A percentile compares a stretch with the other conserved stretches of the same genome.
These are phyloP conservation scores for Perdix hodgsoniae DNA, from an alignment of 2,797 vertebrate species.

Conservation along the genomic window DNA sequence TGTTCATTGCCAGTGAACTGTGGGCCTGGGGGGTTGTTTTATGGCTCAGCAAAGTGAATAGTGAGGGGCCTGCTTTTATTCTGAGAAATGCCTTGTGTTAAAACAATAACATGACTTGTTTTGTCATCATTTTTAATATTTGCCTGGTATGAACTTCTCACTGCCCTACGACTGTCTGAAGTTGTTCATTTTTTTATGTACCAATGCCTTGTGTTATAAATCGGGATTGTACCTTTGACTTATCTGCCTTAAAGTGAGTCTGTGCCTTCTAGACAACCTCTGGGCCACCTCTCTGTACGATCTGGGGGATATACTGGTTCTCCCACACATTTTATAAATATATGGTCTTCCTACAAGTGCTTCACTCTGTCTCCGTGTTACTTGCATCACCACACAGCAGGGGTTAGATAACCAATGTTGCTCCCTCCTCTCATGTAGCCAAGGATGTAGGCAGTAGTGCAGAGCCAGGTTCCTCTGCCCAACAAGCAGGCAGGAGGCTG, in stretches of 20 bases:
- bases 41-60: neutral
- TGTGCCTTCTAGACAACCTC: constrained; percentile 74
- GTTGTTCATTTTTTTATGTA: neutral
- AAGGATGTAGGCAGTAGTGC: neutral
- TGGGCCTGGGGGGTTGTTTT: neutral
- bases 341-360: constrained; percentile 48
- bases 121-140: neutral
- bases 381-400: neutral
- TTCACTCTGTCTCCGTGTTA: neutral
- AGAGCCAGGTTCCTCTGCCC: neutral
- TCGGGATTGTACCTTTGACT: constrained; percentile 64
- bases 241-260: constrained; percentile 48
- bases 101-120: constrained; percentile 2
- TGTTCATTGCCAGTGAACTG: neutral
- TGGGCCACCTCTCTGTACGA: constrained; percentile 19
- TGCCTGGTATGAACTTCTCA: neutral
- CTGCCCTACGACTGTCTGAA: constrained; percentile 13
- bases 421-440: neutral
- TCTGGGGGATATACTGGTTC: neutral
- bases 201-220: constrained; percentile 67
- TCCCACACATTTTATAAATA: constrained; percentile 54
- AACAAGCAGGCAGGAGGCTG: neutral
- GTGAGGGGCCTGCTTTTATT: neutral
- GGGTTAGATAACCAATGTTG: neutral
- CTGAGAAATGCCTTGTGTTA: constrained; percentile 20